A percentile compares a stretch with the other conserved stretches of the same genome.
phyloP scores from a whole-genome alignment of 2,113 vertebrate species.

The Blennius ocellaris region DNA sequence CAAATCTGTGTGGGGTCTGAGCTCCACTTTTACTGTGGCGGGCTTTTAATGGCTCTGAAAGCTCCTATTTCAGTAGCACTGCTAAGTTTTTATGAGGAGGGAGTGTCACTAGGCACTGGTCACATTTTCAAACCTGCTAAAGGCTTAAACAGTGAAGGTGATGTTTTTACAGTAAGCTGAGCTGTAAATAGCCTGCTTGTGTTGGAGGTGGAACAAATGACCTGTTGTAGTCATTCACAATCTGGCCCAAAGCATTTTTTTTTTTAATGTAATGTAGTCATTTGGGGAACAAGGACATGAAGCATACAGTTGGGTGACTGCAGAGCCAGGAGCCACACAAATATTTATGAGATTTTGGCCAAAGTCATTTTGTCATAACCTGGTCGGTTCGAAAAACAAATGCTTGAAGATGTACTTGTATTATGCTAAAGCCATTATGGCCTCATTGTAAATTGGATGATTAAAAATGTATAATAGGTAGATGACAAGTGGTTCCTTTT shows the following conservation, averaged over 20 bases:
- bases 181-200: constrained; percentile 46
- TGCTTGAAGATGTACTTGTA: constrained; percentile 6
- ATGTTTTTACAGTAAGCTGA: constrained; percentile 35
- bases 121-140: constrained; percentile 27
- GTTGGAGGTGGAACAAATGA: constrained; percentile 60
- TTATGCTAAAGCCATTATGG: constrained; percentile 6
- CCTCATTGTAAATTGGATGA: not conserved
- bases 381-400: constrained; percentile 13
- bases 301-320: constrained; percentile 45
- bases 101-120: not conserved
- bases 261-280: constrained; percentile 75
- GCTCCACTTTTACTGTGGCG: not conserved
- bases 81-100: not conserved
- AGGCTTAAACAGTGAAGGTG: constrained; percentile 34
- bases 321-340: constrained; percentile 26
- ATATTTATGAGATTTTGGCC: constrained; percentile 38
- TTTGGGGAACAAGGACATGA: constrained; percentile 62
- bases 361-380: constrained; percentile 23
- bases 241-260: constrained; percentile 66
- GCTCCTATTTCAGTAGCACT: not conserved
- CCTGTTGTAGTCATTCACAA: constrained; percentile 57
- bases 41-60: not conserved
- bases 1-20: not conserved
- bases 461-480: not conserved
- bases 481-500: not conserved